Evolutionary conservation across 2,797 vertebrate genomes (phyloP).

Genomic region (Malurus splendens): DNA sequence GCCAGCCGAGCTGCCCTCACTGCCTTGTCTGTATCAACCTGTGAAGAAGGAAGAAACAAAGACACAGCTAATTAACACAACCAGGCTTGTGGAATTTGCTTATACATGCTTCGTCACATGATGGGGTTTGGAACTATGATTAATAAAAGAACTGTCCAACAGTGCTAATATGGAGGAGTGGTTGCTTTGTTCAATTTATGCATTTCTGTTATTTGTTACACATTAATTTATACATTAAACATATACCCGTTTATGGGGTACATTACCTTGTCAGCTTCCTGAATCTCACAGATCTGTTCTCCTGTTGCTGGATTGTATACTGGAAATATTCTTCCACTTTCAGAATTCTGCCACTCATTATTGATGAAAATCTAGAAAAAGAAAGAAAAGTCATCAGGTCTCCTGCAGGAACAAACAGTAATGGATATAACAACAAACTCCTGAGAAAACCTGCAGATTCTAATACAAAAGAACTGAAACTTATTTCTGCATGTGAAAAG

Average conservation of each 20-base stretch:
- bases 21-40: constrained; percentile 94
- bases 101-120: background rate
- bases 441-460: background rate
- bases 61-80: background rate
- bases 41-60: background rate
- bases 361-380: constrained; percentile 93
- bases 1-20: constrained; percentile 91
- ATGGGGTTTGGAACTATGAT: background rate
- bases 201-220: background rate
- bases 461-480: background rate
- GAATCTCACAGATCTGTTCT: constrained; percentile 94
- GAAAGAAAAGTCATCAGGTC: background rate
- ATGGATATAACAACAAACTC: background rate
- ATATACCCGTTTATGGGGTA: background rate
- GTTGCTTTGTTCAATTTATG: background rate
- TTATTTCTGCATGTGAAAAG: background rate
- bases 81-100: background rate
- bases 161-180: background rate
- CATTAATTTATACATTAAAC: background rate
- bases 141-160: background rate
- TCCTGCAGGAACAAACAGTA: background rate
- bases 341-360: constrained; percentile 97
- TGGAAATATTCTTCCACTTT: constrained; percentile 87
- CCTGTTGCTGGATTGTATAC: constrained; percentile 91
- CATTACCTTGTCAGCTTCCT: constrained; percentile 94